Base-by-base conservation (phyloP, 2,888 invertebrate species). In the Caenorhabditis imperialis region DNA sequence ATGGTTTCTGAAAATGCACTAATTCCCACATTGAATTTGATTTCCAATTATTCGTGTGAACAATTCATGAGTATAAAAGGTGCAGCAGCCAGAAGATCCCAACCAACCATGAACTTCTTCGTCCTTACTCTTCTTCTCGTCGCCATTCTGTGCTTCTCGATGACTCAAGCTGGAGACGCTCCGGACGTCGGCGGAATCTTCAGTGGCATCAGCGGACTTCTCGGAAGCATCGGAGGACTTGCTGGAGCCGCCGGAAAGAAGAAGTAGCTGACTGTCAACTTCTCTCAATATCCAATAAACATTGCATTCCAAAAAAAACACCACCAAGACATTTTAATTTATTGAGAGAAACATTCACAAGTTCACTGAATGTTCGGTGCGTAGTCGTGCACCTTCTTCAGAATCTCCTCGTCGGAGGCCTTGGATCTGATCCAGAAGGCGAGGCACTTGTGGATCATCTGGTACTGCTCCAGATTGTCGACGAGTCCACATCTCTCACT, bases 341-440 rank as follows among this genome's bases (percentile, higher is more conserved):
- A n/a, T n/a, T n/a, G n/a, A n/a, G n/a, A n/a, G n/a, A n/a, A n/a
- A n/a, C n/a, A n/a, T n/a, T n/a, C n/a, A n/a, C n/a, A n/a, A n/a
- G n/a, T n/a, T 30, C 30, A 30, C 10, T 30, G 30, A 30, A 30
- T 10, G 10, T 30, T 23, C 7, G 50, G 50, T 3, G 20, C 14
- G 2, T 14, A 35, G 5, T 50, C 50, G 20, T 30, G 16, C 3
- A 35, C 38, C 38, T 51, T 51, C 51, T 51, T 51, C 22, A 14
- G 35, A 16, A 61, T 18, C 23, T 61, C 61, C 10, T 51, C 61
- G 18, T 37, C 40, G 6, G n/a, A 6, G n/a, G 51, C 50, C 8
- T 61, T 61, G n/a, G 30, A 42, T 44, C 44, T 58, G 45, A 69
- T 50, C 67, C 67, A 69, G 7, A 23, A 6, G 2, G 50, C 58